Percentiles rank a stretch among this genome's conserved stretches.
phyloP scores from a whole-genome alignment of 2,113 vertebrate species.

The Nycticebus coucang region DNA sequence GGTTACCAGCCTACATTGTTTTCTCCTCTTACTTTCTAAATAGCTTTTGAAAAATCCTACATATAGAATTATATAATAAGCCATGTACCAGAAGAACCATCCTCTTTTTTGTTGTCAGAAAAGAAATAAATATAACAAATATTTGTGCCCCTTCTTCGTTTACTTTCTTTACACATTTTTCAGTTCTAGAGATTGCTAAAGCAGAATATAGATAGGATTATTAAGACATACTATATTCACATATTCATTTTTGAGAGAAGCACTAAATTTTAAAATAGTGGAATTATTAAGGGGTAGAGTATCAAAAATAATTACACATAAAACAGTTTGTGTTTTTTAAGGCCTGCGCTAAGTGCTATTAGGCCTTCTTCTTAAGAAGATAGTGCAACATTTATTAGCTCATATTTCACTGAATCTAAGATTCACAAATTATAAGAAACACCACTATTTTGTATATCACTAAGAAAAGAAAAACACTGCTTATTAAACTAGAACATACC shows the following conservation, averaged over 20 bases:
- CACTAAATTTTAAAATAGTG: constrained; percentile 24
- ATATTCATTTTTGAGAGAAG: constrained; percentile 5
- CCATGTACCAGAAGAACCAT: background rate
- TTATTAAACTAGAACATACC: background rate
- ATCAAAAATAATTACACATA: background rate
- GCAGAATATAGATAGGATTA: background rate
- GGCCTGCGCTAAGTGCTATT: background rate
- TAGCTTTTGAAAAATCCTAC: background rate
- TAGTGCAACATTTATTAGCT: constrained; percentile 9
- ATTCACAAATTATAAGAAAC: constrained; percentile 10
- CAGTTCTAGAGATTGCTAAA: background rate
- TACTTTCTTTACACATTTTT: constrained; percentile 27
- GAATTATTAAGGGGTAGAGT: background rate
- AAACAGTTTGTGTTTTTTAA: background rate
- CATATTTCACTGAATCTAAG: constrained; percentile 32
- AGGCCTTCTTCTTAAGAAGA: background rate
- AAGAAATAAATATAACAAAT: background rate
- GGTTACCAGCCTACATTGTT: background rate
- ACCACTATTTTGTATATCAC: background rate
- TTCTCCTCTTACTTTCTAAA: constrained; percentile 9
- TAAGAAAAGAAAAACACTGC: background rate
- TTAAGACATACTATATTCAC: constrained; percentile 14
- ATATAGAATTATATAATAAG: background rate
- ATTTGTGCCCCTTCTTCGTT: background rate
- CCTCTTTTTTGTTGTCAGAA: background rate